These are phyloP conservation scores for Ditylenchus weischeri DNA, from an alignment of 2,888 invertebrate genomes.

Conservation along the genomic window DNA sequence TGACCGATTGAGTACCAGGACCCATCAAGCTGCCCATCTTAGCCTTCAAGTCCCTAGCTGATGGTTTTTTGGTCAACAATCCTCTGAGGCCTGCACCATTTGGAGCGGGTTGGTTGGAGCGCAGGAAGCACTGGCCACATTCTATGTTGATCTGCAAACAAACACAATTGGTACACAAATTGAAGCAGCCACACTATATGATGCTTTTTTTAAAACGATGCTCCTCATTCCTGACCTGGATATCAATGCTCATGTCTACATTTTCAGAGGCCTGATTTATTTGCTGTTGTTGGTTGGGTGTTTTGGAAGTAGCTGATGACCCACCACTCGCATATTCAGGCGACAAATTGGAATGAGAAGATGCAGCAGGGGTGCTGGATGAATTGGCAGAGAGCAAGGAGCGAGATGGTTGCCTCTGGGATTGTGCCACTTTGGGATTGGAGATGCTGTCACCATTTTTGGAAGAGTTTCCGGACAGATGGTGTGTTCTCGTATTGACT, in stretches of 20 bases:
- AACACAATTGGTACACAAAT: too few relatives aligned
- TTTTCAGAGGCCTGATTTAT: constrained; percentile 36
- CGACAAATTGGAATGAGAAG: not conserved
- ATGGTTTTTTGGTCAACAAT: constrained; percentile 35
- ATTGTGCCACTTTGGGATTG: not conserved
- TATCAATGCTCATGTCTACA: constrained; percentile 54
- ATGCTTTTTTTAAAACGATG: too few relatives aligned
- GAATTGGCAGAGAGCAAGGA: not conserved
- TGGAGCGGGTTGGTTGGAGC: constrained; percentile 36
- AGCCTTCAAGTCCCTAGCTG: constrained; percentile 37
- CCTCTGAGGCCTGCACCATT: constrained; percentile 10
- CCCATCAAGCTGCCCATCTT: constrained; percentile 4
- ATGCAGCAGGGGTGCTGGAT: not conserved
- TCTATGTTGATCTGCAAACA: constrained; percentile 43
- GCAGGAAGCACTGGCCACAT: constrained; percentile 48
- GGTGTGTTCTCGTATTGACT: constrained; percentile 7
- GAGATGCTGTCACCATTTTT: not conserved
- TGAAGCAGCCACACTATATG: too few relatives aligned
- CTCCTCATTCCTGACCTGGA: constrained; percentile 33
- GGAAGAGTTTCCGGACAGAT: not conserved
- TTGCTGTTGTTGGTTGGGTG: not conserved
- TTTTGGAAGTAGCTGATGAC: not conserved
- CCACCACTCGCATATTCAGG: not conserved
- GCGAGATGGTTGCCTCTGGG: constrained; percentile 11
- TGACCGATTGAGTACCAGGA: constrained; percentile 1